A percentile compares a stretch with the other conserved stretches of the same genome.
Conservation (phyloP, 2,888 invertebrate genomes). For the Macroteleia sp. region DNA sequence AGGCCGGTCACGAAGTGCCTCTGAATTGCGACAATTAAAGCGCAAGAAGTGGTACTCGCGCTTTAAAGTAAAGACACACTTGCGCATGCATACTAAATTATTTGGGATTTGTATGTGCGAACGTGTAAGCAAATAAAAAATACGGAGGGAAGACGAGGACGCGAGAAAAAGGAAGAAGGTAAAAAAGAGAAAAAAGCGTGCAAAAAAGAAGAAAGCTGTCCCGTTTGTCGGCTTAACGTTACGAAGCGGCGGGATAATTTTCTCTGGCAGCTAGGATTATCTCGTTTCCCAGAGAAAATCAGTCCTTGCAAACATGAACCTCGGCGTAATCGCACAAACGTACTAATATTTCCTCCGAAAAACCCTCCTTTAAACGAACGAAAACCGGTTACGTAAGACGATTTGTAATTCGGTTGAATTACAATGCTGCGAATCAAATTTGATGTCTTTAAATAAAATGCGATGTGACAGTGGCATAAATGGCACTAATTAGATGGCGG, state of each 20-base stretch:
- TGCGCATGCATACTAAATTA: conserved; percentile 70
- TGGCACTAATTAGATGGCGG: too few species aligned
- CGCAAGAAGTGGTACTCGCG: conserved; percentile 63
- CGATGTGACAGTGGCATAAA: too few species aligned
- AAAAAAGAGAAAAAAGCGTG: too few species aligned
- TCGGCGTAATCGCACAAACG: conserved; percentile 57
- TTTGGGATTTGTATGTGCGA: conserved; percentile 65
- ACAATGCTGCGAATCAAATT: conserved; percentile 9
- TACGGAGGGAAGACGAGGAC: conserved; percentile 5
- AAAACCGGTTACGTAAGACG: conserved; percentile 32
- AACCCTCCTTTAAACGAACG: conserved; percentile 23
- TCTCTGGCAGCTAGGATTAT: conserved; percentile 62
- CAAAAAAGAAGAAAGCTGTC: conserved; percentile 59
- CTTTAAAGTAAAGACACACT: conserved; percentile 62
- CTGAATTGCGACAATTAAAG: conserved; percentile 74
- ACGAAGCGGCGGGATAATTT: conserved; percentile 62
- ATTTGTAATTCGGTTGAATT: conserved; percentile 39
- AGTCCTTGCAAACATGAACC: conserved; percentile 62
- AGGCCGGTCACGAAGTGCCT: conserved; percentile 72
- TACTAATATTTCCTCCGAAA: conserved; percentile 51
- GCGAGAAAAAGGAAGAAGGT: too few species aligned
- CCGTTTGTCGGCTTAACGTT: conserved; percentile 64
- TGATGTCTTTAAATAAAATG: too few species aligned
- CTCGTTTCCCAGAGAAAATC: conserved; percentile 59
- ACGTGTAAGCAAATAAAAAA: conserved; percentile 60